phyloP scores from a whole-genome alignment of 1,140 invertebrate species.

The Paracyclopina nana region DNA sequence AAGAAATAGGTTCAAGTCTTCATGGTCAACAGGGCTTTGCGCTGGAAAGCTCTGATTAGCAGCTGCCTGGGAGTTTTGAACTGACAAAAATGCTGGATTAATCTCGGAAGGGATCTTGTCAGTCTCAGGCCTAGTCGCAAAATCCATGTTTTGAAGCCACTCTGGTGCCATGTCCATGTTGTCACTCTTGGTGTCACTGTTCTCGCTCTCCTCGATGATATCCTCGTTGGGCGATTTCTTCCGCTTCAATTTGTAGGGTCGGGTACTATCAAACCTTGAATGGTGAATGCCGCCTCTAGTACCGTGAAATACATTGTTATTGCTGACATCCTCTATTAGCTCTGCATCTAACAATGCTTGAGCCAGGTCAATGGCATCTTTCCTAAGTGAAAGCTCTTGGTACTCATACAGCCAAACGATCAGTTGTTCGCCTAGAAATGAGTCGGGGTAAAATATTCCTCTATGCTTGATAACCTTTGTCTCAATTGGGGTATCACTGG shows the following conservation, averaged over 20 bases:
- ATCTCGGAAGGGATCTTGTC: not conserved
- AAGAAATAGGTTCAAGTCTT: not conserved
- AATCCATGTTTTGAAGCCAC: not conserved
- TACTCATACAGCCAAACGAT: too few relatives aligned
- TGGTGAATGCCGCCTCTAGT: too few relatives aligned
- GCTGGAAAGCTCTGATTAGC: not conserved
- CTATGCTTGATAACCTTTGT: too few relatives aligned
- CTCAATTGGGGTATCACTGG: too few relatives aligned
- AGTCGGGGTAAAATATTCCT: too few relatives aligned
- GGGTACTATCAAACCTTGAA: not conserved
- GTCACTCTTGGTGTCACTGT: too few relatives aligned
- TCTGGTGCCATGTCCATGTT: too few relatives aligned
- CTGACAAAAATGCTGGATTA: not conserved
- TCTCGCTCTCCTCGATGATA: too few relatives aligned
- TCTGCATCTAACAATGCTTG: conserved; percentile 60
- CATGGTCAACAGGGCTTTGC: not conserved
- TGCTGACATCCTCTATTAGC: conserved; percentile 37
- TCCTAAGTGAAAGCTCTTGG: too few relatives aligned
- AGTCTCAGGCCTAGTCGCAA: not conserved
- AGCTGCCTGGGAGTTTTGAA: not conserved
- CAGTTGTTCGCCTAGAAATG: too few relatives aligned
- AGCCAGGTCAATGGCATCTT: too few relatives aligned
- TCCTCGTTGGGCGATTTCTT: not conserved
- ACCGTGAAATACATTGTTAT: too few relatives aligned
- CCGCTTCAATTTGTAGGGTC: not conserved